Percentiles rank a stretch among this genome's conserved stretches.
Conservation (phyloP, 2,113 vertebrate species). For the Bos javanicus region DNA sequence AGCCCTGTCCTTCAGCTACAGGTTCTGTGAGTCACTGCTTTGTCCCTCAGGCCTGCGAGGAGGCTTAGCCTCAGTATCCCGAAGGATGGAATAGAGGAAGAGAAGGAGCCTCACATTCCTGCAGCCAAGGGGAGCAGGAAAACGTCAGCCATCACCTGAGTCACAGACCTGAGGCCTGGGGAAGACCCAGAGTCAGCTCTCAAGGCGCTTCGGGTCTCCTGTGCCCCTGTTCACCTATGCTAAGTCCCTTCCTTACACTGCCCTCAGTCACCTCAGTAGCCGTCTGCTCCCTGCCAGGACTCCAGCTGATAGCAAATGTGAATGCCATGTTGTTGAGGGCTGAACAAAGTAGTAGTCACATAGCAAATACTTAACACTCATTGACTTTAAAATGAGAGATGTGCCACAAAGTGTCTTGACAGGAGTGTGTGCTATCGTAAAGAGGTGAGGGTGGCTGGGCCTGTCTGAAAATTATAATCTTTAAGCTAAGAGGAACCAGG, state of each 20-base stretch:
- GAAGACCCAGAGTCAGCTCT: neutral
- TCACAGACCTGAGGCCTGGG: neutral
- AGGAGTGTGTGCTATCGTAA: rapidly evolving
- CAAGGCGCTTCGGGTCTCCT: too few relatives aligned
- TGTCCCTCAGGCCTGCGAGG: neutral
- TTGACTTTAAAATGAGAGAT: neutral
- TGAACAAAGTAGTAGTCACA: neutral
- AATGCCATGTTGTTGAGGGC: rapidly evolving
- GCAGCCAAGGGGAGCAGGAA: neutral
- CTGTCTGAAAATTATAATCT: neutral
- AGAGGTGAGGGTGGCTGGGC: neutral
- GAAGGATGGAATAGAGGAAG: neutral
- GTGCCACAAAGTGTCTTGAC: neutral
- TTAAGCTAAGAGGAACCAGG: neutral
- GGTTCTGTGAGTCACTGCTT: neutral
- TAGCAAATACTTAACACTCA: neutral
- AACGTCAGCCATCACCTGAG: rapidly evolving
- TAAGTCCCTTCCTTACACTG: too few relatives aligned
- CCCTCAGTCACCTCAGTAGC: rapidly evolving
- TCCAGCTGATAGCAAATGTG: neutral
- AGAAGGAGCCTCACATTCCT: neutral
- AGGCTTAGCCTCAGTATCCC: neutral
- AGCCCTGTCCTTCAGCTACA: neutral
- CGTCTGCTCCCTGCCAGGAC: neutral
- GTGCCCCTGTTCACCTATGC: neutral